A percentile compares a stretch with the other conserved stretches of the same genome.
Evolutionary conservation across 2,797 vertebrate genomes (phyloP).

Genomic region (Holocentrus rufus): DNA sequence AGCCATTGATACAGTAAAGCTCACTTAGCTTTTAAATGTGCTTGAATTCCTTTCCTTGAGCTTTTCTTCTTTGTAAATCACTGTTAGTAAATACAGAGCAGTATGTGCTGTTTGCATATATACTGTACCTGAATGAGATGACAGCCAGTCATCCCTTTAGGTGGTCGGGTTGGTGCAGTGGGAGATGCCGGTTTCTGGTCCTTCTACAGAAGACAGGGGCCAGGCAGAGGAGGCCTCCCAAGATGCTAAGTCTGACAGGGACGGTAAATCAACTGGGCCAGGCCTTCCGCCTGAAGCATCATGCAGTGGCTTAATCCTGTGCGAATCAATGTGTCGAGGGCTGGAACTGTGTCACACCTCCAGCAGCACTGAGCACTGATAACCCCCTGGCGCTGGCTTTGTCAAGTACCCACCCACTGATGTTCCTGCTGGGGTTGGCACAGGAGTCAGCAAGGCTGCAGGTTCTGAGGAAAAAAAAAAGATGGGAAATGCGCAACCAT

Average conservation of each 20-base stretch:
- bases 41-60: no score
- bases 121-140: conserved; percentile 76
- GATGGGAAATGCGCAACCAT: conserved; percentile 7
- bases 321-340: conserved; percentile 69
- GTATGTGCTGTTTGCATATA: no score
- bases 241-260: conserved; percentile 75
- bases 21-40: no score
- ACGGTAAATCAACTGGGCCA: conserved; percentile 71
- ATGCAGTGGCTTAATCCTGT: conserved; percentile 71
- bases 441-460: conserved; percentile 52
- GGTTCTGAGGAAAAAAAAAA: conserved; percentile 59
- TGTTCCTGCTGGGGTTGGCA: conserved; percentile 51
- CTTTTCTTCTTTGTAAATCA: no score
- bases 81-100: no score
- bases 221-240: conserved; percentile 63
- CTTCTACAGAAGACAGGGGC: conserved; percentile 47
- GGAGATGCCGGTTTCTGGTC: conserved; percentile 48
- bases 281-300: conserved; percentile 73
- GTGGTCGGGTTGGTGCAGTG: conserved; percentile 61
- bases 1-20: no score
- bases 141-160: conserved; percentile 75
- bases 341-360: conserved; percentile 74
- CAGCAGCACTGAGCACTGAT: conserved; percentile 59
- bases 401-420: conserved; percentile 60
- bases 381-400: conserved; percentile 53